Percentiles rank a stretch among this genome's conserved stretches.
These are phyloP conservation scores for Pteropus rufus DNA, from an alignment of 2,797 vertebrate species.

Conservation along the genomic window DNA sequence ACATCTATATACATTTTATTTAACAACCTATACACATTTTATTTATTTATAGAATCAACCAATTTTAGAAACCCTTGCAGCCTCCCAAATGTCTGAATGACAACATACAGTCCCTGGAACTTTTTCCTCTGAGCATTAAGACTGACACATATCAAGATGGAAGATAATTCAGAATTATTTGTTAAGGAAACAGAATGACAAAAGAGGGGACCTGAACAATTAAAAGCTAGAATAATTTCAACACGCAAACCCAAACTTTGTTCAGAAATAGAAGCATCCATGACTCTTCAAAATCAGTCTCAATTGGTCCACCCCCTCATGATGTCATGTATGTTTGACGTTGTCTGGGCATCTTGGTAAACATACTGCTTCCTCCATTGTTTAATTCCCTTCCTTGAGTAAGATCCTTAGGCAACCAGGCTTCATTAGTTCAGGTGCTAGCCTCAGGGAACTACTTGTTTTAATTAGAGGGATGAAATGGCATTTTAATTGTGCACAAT, in stretches of 20 bases:
- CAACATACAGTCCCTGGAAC: neutral
- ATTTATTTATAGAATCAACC: neutral
- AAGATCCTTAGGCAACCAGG: slow-evolving; percentile 72
- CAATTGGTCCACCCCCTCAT: slow-evolving; percentile 35
- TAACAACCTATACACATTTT: neutral
- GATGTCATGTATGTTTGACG: slow-evolving; percentile 64
- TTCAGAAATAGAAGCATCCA: neutral
- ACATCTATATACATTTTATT: neutral
- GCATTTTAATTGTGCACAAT: slow-evolving; percentile 80
- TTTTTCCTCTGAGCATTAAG: neutral
- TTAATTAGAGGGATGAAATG: slow-evolving; percentile 80
- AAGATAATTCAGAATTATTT: neutral
- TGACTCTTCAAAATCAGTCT: slow-evolving; percentile 42
- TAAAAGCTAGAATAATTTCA: neutral
- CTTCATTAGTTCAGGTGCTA: slow-evolving; percentile 80
- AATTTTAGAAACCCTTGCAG: neutral
- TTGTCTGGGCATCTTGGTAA: slow-evolving; percentile 63
- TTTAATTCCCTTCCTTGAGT: slow-evolving; percentile 72
- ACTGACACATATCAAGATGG: neutral
- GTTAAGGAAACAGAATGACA: neutral
- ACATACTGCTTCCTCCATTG: slow-evolving; percentile 63
- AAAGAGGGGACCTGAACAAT: neutral
- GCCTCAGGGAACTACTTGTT: slow-evolving; percentile 79
- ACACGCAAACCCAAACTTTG: neutral
- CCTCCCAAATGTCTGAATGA: neutral